These are phyloP conservation scores for Tortrix viridana DNA, from an alignment of 2,888 invertebrate species.

Conservation along the genomic window DNA sequence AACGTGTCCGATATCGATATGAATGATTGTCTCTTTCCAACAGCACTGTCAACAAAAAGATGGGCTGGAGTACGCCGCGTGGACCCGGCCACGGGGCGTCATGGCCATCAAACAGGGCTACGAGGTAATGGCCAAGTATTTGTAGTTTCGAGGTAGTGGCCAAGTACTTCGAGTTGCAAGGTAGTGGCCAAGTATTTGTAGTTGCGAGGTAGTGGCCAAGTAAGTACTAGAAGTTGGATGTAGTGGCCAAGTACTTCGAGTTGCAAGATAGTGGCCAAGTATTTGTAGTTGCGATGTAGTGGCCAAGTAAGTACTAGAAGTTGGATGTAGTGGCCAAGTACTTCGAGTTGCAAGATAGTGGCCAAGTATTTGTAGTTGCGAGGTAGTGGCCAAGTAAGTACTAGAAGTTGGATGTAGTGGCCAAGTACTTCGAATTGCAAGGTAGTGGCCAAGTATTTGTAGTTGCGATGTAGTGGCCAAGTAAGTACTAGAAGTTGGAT, in stretches of 20 bases:
- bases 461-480: background rate
- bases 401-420: too few relatives aligned
- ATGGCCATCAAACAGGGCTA: constrained; percentile 86
- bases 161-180: background rate
- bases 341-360: background rate
- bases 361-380: background rate
- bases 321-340: background rate
- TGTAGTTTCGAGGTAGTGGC: background rate
- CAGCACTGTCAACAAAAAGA: constrained; percentile 86
- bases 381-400: background rate
- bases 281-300: background rate
- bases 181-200: too few relatives aligned
- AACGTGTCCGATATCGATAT: background rate
- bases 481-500: too few relatives aligned
- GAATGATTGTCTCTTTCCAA: constrained; percentile 58
- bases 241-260: too few relatives aligned
- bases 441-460: too few relatives aligned
- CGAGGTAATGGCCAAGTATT: constrained; percentile 72
- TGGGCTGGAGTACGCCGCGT: constrained; percentile 84
- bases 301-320: background rate
- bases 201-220: background rate
- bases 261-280: too few relatives aligned
- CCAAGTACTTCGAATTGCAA: too few relatives aligned
- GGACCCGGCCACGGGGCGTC: constrained; percentile 83
- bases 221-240: background rate